These are phyloP conservation scores for Timandra comae DNA, from an alignment of 2,888 invertebrate genomes.

Conservation along the genomic window DNA sequence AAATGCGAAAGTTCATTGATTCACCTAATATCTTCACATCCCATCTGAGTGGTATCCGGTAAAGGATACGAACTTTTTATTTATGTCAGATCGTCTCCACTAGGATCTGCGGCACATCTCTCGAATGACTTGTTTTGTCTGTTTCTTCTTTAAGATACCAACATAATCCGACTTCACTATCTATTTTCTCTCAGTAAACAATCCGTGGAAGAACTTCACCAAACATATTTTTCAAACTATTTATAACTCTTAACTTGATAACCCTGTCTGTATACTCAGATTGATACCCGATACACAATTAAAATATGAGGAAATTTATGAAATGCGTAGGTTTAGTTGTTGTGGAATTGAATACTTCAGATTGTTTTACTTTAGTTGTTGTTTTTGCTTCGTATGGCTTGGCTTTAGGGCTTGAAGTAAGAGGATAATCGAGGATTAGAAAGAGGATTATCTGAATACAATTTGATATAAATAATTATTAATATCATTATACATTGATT, in stretches of 20 bases:
- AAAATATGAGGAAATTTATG: too few species aligned
- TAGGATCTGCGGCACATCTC: conserved; percentile 13
- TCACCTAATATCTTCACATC: conserved; percentile 15
- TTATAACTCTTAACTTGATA: not conserved
- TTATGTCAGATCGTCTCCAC: conserved; percentile 13
- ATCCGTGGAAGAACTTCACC: conserved; percentile 1
- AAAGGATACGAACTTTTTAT: conserved; percentile 12
- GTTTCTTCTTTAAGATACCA: conserved; percentile 7
- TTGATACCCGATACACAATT: too few species aligned
- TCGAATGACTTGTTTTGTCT: conserved; percentile 14
- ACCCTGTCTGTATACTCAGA: too few species aligned
- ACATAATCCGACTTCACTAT: conserved; percentile 8
- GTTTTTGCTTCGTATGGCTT: too few species aligned
- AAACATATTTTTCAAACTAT: conserved; percentile 3
- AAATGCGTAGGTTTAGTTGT: too few species aligned
- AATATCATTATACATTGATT: too few species aligned
- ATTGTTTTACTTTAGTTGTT: too few species aligned
- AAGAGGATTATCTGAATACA: too few species aligned
- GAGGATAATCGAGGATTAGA: too few species aligned
- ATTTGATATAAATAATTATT: too few species aligned
- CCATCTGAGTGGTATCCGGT: conserved; percentile 14
- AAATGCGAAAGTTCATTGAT: conserved; percentile 10
- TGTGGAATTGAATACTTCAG: too few species aligned
- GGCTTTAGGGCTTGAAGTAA: too few species aligned
- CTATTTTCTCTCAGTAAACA: conserved; percentile 5